Evolutionary conservation across 2,888 invertebrate species (phyloP).

Genomic region (Aspidiotus destructor): DNA sequence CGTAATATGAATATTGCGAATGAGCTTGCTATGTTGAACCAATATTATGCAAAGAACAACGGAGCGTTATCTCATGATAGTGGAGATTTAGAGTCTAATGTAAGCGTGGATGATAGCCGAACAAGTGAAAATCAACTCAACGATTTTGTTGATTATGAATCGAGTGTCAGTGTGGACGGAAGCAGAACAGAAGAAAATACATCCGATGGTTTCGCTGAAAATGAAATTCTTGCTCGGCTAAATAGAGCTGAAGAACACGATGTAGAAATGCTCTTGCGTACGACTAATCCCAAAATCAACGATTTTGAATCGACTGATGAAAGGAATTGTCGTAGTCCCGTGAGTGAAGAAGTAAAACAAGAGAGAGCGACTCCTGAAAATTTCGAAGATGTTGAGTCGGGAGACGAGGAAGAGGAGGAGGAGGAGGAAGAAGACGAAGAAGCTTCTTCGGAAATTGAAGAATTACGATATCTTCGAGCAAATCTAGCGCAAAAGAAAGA

Average conservation of each 20-base stretch:
- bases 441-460: background rate
- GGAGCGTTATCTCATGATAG: constrained; percentile 6
- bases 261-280: too few species aligned
- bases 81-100: constrained; percentile 22
- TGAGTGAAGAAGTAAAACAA: background rate
- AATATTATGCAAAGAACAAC: constrained; percentile 26
- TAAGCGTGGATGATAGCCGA: constrained; percentile 24
- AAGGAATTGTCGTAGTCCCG: too few species aligned
- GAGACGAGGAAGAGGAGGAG: constrained; percentile 8
- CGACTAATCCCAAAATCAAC: too few species aligned
- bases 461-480: background rate
- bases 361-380: background rate
- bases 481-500: background rate
- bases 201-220: constrained; percentile 20
- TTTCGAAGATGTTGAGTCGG: background rate
- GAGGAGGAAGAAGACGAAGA: background rate
- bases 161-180: constrained; percentile 15
- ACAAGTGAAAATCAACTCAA: constrained; percentile 26
- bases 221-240: background rate
- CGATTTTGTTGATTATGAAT: constrained; percentile 26
- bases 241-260: too few species aligned
- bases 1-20: constrained; percentile 26
- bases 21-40: constrained; percentile 25
- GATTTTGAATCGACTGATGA: too few species aligned
- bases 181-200: constrained; percentile 19